phyloP scores from a whole-genome alignment of 2,113 vertebrate genomes.

The Catagonus wagneri region DNA sequence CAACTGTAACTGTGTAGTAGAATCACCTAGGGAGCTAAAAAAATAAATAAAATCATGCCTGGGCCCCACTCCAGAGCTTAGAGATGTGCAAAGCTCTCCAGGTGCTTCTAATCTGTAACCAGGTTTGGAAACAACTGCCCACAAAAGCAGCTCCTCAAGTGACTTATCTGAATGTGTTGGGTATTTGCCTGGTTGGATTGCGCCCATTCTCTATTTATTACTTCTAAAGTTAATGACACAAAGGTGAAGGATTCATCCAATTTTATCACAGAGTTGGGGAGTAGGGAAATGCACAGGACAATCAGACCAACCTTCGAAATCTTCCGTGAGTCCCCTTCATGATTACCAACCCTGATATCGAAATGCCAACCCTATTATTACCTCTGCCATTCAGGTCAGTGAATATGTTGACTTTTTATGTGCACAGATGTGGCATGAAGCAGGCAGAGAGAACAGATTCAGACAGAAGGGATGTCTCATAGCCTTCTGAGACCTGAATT shows the following conservation, averaged over 20 bases:
- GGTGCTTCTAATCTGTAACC: neutral
- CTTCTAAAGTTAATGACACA: neutral
- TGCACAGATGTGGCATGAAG: neutral
- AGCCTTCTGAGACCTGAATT: slow-evolving; percentile 58
- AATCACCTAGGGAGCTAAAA: neutral
- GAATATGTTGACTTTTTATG: neutral
- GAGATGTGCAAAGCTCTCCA: neutral
- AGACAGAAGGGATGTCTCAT: slow-evolving; percentile 9
- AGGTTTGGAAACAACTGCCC: neutral
- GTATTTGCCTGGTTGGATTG: neutral
- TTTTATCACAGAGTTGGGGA: neutral
- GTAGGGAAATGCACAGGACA: neutral
- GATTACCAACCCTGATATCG: slow-evolving; percentile 20
- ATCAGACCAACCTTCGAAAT: neutral
- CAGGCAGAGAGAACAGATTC: neutral
- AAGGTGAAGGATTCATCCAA: neutral
- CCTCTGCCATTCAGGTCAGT: slow-evolving; percentile 29
- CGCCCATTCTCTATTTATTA: neutral
- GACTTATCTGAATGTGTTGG: neutral
- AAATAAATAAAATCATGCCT: neutral
- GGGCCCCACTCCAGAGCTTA: neutral
- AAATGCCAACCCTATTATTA: slow-evolving; percentile 32
- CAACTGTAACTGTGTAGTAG: neutral
- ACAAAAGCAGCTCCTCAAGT: neutral
- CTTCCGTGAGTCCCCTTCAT: neutral